These are phyloP conservation scores for Dolichomitus sp. DNA, from an alignment of 2,888 invertebrate species.

Conservation along the genomic window DNA sequence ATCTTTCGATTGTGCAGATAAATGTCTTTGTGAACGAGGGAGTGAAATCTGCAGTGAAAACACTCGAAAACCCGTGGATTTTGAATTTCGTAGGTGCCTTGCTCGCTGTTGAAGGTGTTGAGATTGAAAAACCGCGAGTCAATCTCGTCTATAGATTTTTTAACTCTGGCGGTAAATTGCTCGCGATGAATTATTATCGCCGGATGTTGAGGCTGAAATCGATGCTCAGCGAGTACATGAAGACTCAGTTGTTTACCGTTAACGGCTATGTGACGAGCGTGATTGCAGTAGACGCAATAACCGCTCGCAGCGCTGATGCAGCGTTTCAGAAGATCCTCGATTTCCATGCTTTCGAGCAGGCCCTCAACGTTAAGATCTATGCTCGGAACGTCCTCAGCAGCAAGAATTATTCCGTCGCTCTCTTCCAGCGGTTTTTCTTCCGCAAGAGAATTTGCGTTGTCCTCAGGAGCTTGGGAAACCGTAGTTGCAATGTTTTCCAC, in stretches of 20 bases:
- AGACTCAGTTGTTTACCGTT: slow-evolving; percentile 93
- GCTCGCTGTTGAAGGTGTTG: slow-evolving; percentile 90
- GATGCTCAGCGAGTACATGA: slow-evolving; percentile 93
- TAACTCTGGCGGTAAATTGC: slow-evolving; percentile 90
- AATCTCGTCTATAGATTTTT: slow-evolving; percentile 89
- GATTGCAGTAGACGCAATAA: slow-evolving; percentile 94
- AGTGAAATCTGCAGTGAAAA: slow-evolving; percentile 94
- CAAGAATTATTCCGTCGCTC: slow-evolving; percentile 87
- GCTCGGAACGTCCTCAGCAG: slow-evolving; percentile 89
- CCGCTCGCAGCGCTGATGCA: slow-evolving; percentile 91
- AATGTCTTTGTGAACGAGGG: slow-evolving; percentile 93
- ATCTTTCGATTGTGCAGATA: slow-evolving; percentile 95
- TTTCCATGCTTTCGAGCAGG: slow-evolving; percentile 92
- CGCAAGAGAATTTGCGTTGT: background rate
- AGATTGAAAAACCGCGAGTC: slow-evolving; percentile 91
- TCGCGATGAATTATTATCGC: slow-evolving; percentile 83
- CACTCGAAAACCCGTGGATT: slow-evolving; percentile 93
- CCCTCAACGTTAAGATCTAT: slow-evolving; percentile 92
- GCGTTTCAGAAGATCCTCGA: slow-evolving; percentile 91
- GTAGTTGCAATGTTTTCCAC: slow-evolving; percentile 32
- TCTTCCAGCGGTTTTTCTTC: slow-evolving; percentile 73
- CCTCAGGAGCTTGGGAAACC: background rate
- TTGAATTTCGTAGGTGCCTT: slow-evolving; percentile 86
- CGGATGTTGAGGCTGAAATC: slow-evolving; percentile 88
- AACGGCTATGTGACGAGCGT: slow-evolving; percentile 94